Conservation (phyloP, 1,140 invertebrate genomes). For the Pseudomyrmex gracilis region DNA sequence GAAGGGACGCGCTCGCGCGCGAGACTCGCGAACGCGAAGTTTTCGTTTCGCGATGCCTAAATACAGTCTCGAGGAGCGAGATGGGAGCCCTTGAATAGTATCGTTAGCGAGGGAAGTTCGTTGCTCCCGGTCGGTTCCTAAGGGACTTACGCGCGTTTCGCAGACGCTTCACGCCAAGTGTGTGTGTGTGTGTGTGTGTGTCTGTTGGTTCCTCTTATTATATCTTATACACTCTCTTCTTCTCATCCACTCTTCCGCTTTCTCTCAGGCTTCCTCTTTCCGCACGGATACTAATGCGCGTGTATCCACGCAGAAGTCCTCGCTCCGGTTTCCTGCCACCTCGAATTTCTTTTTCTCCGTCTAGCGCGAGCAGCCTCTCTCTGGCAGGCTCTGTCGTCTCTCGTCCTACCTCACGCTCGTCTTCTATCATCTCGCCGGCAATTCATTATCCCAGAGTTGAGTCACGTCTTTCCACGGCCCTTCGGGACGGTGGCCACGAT, state of each 20-base stretch:
- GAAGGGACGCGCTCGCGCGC: not conserved
- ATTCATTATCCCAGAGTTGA: slow-evolving; percentile 78
- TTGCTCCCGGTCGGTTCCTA: slow-evolving; percentile 17
- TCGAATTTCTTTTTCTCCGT: not conserved
- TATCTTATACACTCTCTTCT: slow-evolving; percentile 26
- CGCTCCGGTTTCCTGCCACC: not conserved
- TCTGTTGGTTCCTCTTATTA: slow-evolving; percentile 38
- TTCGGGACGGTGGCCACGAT: slow-evolving; percentile 47
- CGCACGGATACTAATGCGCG: slow-evolving; percentile 2
- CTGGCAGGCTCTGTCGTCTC: not conserved
- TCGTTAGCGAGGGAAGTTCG: slow-evolving; percentile 42
- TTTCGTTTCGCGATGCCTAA: slow-evolving; percentile 13
- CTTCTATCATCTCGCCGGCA: slow-evolving; percentile 74
- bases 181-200: not conserved
- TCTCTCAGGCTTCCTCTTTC: slow-evolving; percentile 45
- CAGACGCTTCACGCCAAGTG: not conserved
- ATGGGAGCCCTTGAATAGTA: slow-evolving; percentile 45
- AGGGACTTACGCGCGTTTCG: slow-evolving; percentile 19
- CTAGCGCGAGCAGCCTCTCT: slow-evolving; percentile 13
- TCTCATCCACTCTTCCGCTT: not conserved
- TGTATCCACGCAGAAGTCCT: not conserved
- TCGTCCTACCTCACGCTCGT: not conserved
- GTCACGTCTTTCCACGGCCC: slow-evolving; percentile 74
- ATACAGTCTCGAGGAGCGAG: slow-evolving; percentile 10
- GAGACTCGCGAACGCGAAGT: slow-evolving; percentile 6